These are phyloP conservation scores for Epirrhoe alternata DNA, from an alignment of 2,888 invertebrate genomes.

Conservation along the genomic window DNA sequence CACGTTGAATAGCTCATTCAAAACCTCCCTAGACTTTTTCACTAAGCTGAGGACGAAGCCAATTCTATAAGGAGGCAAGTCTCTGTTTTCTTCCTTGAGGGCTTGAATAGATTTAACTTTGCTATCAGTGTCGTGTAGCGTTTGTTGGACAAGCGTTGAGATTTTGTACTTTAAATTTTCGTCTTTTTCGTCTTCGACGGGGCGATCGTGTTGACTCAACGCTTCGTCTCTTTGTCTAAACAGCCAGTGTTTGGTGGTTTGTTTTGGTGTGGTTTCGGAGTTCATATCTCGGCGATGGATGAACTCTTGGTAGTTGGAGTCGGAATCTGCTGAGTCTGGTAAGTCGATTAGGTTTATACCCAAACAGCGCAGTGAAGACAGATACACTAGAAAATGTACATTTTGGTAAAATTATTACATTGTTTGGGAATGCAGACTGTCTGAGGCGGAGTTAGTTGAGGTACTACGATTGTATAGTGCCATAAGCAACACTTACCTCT, in stretches of 20 bases:
- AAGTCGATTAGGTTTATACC: constrained; percentile 52
- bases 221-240: constrained; percentile 25
- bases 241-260: constrained; percentile 18
- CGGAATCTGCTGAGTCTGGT: constrained; percentile 31
- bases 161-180: constrained; percentile 66
- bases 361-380: constrained; percentile 40
- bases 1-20: constrained; percentile 72
- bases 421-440: not conserved
- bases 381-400: constrained; percentile 37
- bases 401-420: too few relatives aligned
- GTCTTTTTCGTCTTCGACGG: constrained; percentile 57
- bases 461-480: too few relatives aligned
- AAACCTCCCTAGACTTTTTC: constrained; percentile 66
- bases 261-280: not conserved
- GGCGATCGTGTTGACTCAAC: constrained; percentile 12
- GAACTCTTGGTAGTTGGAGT: constrained; percentile 17
- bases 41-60: constrained; percentile 72
- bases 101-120: constrained; percentile 59
- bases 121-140: constrained; percentile 62
- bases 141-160: constrained; percentile 63
- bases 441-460: too few relatives aligned
- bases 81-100: constrained; percentile 53
- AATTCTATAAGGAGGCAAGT: constrained; percentile 59
- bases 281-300: constrained; percentile 19
- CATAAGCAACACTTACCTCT: too few relatives aligned